Conservation (phyloP, 2,888 invertebrate genomes). For the Caenorhabditis afra region DNA sequence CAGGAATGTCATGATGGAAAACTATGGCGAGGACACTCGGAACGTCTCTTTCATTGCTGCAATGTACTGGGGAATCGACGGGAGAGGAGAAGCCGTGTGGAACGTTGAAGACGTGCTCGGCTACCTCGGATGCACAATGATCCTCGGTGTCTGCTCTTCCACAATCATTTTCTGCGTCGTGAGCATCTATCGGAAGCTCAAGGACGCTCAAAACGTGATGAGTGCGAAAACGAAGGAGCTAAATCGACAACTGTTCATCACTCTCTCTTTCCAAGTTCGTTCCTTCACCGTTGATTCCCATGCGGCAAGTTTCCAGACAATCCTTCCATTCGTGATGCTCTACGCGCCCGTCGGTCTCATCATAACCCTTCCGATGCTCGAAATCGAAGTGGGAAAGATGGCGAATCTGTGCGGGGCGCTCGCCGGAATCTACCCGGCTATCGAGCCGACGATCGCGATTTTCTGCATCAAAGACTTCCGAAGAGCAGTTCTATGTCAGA, state of each 20-base stretch:
- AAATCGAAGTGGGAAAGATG: conserved; percentile 15
- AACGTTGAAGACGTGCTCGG: conserved; percentile 8
- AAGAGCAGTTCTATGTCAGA: too few species aligned
- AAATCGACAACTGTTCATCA: conserved; percentile 39
- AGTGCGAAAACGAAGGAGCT: conserved; percentile 33
- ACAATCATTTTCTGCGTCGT: conserved; percentile 28
- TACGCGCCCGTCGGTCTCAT: conserved; percentile 31
- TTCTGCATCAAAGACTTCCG: conserved; percentile 42
- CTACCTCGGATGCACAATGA: conserved; percentile 10
- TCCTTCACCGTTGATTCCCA: too few species aligned
- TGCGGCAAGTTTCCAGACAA: conserved; percentile 45
- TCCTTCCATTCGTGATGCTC: conserved; percentile 44
- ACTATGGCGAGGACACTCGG: conserved; percentile 14
- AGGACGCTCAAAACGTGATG: conserved; percentile 9
- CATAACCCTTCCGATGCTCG: conserved; percentile 32
- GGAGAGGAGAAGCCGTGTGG: conserved; percentile 2
- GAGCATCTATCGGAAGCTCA: conserved; percentile 21
- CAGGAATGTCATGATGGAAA: too few species aligned
- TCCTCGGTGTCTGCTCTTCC: conserved; percentile 25
- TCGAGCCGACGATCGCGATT: conserved; percentile 36
- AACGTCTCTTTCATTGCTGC: conserved; percentile 31
- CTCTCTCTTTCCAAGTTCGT: conserved; percentile 29
- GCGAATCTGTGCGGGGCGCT: conserved; percentile 15
- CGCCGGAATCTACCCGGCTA: conserved; percentile 24
- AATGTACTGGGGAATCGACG: conserved; percentile 24